Evolutionary conservation across 2,888 invertebrate species (phyloP), one percentile per base, ranked within the genome.

Genomic region (Xestia rhomboidea): DNA sequence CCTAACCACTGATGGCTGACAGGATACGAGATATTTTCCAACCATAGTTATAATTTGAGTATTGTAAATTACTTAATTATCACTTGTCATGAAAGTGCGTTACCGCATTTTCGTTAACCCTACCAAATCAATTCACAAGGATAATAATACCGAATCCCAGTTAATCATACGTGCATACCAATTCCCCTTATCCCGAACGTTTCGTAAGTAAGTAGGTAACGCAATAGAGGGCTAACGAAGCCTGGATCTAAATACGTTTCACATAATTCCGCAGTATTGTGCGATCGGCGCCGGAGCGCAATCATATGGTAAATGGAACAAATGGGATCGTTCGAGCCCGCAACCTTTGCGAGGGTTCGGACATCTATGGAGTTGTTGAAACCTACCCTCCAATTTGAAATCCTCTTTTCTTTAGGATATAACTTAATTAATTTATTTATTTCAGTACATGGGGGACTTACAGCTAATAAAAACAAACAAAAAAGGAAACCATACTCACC

Each of bases 211-310:
- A 76, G 62, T 84, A 77, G 63, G 34, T 76, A 84, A 85, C 82
- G 77, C 75, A 76, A 85, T 88, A 85, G 74, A 70, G 44, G 34
- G 44, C 77, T 86, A 88, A 88, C 88, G 88, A 88, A 88, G 86
- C 86, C 73, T 83, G 78, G 79, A 85, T 85, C 82, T 85, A 87
- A 87, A 88, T 88, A 81, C 82, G 88, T 77, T 87, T 84, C 84
- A 89, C 89, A 90, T 91, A 92, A 92, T 92, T 91, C 91, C 90
- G 88, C 76, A 78, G 87, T 88, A 91, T 84, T 89, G 89, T 91
- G 88, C 89, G 83, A 83, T 84, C 85, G 83, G 85, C 85, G 86
- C 85, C 89, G 86, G 85, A 72, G 82, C 87, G 87, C 89, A 88
- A 90, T 91, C 90, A 87, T 89, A 90, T 89, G 89, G 89, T 84